A percentile compares a stretch with the other conserved stretches of the same genome.
phyloP scores from a whole-genome alignment of 1,140 invertebrate species.

The Caenorhabditis elegans region WBcel235 BX284602.5:6479001-6479500 shows the following conservation, averaged over 20 bases:
- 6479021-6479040: constrained; percentile 59
- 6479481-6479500: not conserved
- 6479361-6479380: constrained; percentile 31
- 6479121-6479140: constrained; percentile 65
- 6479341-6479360: constrained; percentile 26
- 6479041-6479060: constrained; percentile 46
- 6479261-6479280: constrained; percentile 54
- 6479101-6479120: constrained; percentile 58
- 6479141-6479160: constrained; percentile 64
- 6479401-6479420: constrained; percentile 57
- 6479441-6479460: not conserved
- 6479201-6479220: constrained; percentile 55
- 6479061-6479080: not conserved
- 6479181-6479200: constrained; percentile 56
- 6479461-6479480: constrained; percentile 39
- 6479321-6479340: not conserved
- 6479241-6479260: constrained; percentile 40
- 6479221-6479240: constrained; percentile 60
- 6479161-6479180: constrained; percentile 62
- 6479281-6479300: constrained; percentile 48
- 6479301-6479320: not conserved
- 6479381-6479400: constrained; percentile 53
- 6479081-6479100: not conserved
- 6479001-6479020: constrained; percentile 55
- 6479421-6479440: constrained; percentile 52